phyloP scores from a whole-genome alignment of 1,140 invertebrate species.

The Antheraea pernyi region DNA sequence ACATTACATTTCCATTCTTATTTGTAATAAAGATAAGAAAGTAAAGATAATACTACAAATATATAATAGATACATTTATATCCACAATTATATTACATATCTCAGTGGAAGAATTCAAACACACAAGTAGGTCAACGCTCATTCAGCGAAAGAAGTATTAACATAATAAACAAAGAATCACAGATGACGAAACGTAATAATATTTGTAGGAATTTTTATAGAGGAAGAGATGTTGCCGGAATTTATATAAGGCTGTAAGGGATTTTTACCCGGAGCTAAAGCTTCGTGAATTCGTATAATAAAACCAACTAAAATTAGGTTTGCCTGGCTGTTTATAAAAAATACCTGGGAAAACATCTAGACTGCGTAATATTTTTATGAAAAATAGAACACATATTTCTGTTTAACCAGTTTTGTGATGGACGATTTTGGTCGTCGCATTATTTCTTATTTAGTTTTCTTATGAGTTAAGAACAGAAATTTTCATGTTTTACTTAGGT shows the following conservation, averaged over 20 bases:
- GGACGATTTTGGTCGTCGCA: no score
- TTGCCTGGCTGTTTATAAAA: not conserved
- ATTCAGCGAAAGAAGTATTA: not conserved
- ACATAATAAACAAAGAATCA: not conserved
- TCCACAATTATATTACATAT: not conserved
- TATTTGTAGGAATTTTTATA: conserved; percentile 7
- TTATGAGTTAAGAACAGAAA: no score
- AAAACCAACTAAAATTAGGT: not conserved
- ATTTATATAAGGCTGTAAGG: conserved; percentile 19
- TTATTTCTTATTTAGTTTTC: no score
- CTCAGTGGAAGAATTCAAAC: not conserved
- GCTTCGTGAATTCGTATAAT: not conserved
- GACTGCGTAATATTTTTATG: not conserved
- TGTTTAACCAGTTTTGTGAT: no score
- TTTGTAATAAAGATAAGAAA: no score
- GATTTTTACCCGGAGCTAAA: not conserved
- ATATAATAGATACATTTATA: no score
- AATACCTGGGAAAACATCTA: not conserved
- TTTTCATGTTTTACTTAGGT: no score
- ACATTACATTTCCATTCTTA: no score
- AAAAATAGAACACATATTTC: not conserved
- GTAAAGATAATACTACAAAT: no score
- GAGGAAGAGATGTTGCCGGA: conserved; percentile 8
- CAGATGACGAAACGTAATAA: not conserved
- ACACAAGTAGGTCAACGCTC: not conserved